Evolutionary conservation across 2,888 invertebrate species (phyloP).

Genomic region (Leptopilina drosophilae): DNA sequence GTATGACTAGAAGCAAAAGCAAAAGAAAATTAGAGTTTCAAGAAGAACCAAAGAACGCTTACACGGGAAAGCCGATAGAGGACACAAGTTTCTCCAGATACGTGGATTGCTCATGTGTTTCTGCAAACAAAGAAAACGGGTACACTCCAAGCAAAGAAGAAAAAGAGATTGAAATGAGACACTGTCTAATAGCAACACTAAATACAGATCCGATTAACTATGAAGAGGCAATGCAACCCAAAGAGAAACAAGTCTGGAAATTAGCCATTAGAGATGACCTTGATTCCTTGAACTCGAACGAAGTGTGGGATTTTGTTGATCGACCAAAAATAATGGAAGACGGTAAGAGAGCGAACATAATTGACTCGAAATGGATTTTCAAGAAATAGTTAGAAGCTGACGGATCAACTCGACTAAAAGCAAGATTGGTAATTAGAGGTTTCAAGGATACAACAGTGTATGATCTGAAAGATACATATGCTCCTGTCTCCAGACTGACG

Average conservation of each 20-base stretch:
- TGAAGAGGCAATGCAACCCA: conserved; percentile 4
- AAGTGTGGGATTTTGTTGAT: conserved; percentile 3
- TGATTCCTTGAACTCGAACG: conserved; percentile 15
- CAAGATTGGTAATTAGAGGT: background rate
- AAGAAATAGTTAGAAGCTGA: conserved; percentile 27
- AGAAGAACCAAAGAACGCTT: background rate
- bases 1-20: background rate
- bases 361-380: background rate
- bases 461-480: background rate
- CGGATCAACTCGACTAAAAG: background rate
- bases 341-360: conserved; percentile 10
- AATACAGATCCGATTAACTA: conserved; percentile 31
- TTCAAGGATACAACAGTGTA: background rate
- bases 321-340: conserved; percentile 22
- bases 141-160: conserved; percentile 4
- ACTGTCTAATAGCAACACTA: conserved; percentile 7
- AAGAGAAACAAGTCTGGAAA: background rate
- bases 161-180: conserved; percentile 1
- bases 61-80: conserved; percentile 4
- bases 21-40: conserved; percentile 1
- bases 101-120: conserved; percentile 10
- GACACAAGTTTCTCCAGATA: conserved; percentile 9
- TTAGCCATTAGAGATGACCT: background rate
- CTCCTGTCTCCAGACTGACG: too few relatives aligned
- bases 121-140: conserved; percentile 21